Conservation (phyloP, 2,113 vertebrate genomes). For the Ptyas mucosa region DNA sequence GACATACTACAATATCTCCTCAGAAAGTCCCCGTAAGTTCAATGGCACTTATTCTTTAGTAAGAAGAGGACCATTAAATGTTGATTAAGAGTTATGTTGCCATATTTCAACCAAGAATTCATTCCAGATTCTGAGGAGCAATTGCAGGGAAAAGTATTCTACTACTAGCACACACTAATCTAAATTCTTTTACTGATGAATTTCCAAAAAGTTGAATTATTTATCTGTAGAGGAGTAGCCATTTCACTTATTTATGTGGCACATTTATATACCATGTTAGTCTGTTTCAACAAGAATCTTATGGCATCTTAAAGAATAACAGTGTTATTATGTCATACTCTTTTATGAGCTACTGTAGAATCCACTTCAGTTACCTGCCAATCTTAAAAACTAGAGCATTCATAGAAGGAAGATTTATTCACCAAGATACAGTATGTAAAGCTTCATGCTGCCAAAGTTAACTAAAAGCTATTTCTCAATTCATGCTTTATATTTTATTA, state of each 20-base stretch:
- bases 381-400: neutral
- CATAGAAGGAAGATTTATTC: neutral
- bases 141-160: neutral
- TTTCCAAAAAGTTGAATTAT: neutral
- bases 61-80: neutral
- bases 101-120: neutral
- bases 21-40: neutral
- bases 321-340: neutral
- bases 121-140: neutral
- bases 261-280: neutral
- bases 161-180: neutral
- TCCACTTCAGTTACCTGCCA: neutral
- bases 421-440: neutral
- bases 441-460: neutral
- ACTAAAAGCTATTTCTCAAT: neutral
- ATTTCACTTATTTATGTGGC: neutral
- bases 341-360: neutral
- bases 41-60: neutral
- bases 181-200: neutral
- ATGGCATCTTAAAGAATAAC: neutral
- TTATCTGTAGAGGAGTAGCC: neutral
- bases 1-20: neutral
- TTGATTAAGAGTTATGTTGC: neutral
- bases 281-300: neutral
- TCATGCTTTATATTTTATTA: neutral